phyloP scores from a whole-genome alignment of 2,113 vertebrate species.

The Pycnonotus jocosus region DNA sequence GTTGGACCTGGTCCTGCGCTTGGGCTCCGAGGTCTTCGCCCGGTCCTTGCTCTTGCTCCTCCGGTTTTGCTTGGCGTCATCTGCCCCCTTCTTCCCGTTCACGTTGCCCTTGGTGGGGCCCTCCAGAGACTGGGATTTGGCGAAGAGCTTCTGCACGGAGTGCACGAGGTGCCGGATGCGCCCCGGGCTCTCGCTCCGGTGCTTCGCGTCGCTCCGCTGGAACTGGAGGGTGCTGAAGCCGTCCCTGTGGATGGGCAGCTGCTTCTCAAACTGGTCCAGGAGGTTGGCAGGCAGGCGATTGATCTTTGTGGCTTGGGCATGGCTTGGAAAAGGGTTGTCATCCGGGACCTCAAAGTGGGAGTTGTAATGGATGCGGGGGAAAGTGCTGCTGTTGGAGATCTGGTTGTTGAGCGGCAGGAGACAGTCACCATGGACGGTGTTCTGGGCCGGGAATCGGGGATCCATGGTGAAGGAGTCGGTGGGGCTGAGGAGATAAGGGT shows the following conservation, averaged over 20 bases:
- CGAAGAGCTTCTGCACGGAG: constrained; percentile 94
- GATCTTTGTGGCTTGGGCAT: constrained; percentile 85
- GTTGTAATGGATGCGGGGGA: constrained; percentile 96
- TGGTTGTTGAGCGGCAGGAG: constrained; percentile 93
- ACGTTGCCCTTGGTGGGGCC: constrained; percentile 83
- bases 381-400: constrained; percentile 94
- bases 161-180: constrained; percentile 96
- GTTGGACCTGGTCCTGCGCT: constrained; percentile 90
- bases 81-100: constrained; percentile 82
- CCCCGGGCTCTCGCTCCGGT: constrained; percentile 93
- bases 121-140: constrained; percentile 86
- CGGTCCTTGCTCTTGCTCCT: constrained; percentile 97
- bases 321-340: constrained; percentile 86
- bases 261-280: constrained; percentile 96
- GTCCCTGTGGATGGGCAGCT: constrained; percentile 88
- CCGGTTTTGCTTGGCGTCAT: constrained; percentile 85
- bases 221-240: constrained; percentile 98
- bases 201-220: constrained; percentile 85
- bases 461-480: constrained; percentile 91
- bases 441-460: constrained; percentile 75
- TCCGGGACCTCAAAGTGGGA: constrained; percentile 93
- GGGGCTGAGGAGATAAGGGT: constrained; percentile 89
- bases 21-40: constrained; percentile 87
- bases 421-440: constrained; percentile 82
- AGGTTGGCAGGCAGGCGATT: constrained; percentile 88